Percentiles rank a stretch among this genome's conserved stretches.
Evolutionary conservation across 2,113 vertebrate species (phyloP).

Genomic region (Chaenogobius annularis): DNA sequence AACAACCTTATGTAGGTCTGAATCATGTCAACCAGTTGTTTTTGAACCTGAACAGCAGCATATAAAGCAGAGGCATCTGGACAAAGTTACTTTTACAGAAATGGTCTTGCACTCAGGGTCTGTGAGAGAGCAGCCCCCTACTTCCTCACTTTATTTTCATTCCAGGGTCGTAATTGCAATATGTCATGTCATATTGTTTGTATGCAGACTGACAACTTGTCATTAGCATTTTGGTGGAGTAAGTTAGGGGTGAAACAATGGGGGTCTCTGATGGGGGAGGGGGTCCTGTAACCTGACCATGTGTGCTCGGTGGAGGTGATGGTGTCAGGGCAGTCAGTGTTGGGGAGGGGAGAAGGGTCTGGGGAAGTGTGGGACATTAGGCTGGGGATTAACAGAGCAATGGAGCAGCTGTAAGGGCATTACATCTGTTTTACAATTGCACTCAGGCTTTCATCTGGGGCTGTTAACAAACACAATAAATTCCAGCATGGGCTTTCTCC

Average conservation of each 20-base stretch:
- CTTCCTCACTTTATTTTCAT: slow-evolving; percentile 16
- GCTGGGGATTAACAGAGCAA: slow-evolving; percentile 78
- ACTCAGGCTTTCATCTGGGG: slow-evolving; percentile 75
- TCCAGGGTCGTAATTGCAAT: slow-evolving; percentile 53
- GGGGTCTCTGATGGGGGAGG: slow-evolving; percentile 60
- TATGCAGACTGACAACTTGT: slow-evolving; percentile 58
- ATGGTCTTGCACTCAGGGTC: neutral
- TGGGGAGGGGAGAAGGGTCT: slow-evolving; percentile 55
- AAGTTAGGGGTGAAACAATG: slow-evolving; percentile 60
- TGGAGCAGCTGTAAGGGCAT: slow-evolving; percentile 80
- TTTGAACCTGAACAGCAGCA: neutral
- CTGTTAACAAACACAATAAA: slow-evolving; percentile 80
- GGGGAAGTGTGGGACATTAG: slow-evolving; percentile 69
- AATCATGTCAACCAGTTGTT: neutral
- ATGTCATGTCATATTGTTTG: slow-evolving; percentile 67
- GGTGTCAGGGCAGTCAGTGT: slow-evolving; percentile 12
- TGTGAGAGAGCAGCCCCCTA: slow-evolving; percentile 3
- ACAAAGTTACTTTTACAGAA: neutral
- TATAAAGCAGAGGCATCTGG: neutral
- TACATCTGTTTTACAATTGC: slow-evolving; percentile 82
- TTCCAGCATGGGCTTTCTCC: slow-evolving; percentile 69
- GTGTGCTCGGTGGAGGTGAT: slow-evolving; percentile 45
- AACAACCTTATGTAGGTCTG: neutral
- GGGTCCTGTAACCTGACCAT: slow-evolving; percentile 66
- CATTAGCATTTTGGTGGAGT: slow-evolving; percentile 66